phyloP scores from a whole-genome alignment of 37 sponge, comb jelly and placozoan species.

The Bolinopsis microptera region DNA sequence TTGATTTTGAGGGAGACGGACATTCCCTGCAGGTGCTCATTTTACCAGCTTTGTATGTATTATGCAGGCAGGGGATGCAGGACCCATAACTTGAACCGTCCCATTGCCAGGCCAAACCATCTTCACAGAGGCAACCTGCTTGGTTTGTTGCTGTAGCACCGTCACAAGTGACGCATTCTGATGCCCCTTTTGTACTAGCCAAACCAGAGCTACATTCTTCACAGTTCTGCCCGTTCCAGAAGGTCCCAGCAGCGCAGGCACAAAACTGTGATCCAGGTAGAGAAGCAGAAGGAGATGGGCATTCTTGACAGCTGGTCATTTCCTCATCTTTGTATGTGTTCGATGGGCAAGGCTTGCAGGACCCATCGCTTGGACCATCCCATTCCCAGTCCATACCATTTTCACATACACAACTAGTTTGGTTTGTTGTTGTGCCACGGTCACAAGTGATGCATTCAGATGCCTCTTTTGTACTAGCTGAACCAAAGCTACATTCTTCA shows the following conservation, averaged over 20 bases:
- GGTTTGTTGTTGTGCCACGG: neutral
- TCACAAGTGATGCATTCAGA: neutral
- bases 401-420: neutral
- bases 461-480: neutral
- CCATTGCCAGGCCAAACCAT: neutral
- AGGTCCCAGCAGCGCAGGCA: neutral
- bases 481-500: neutral
- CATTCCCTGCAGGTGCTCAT: neutral
- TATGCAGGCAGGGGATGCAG: neutral
- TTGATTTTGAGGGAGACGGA: neutral
- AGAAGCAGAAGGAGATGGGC: neutral
- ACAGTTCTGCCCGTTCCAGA: neutral
- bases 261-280: neutral
- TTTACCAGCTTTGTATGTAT: neutral
- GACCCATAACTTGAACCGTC: neutral
- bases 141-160: neutral
- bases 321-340: neutral
- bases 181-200: neutral
- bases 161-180: neutral
- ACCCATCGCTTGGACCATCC: neutral
- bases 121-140: neutral
- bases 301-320: neutral
- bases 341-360: neutral
- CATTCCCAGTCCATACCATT: neutral
- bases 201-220: neutral